These are phyloP conservation scores for Austrolebias charrua DNA, from an alignment of 2,797 vertebrate genomes.

Conservation along the genomic window DNA sequence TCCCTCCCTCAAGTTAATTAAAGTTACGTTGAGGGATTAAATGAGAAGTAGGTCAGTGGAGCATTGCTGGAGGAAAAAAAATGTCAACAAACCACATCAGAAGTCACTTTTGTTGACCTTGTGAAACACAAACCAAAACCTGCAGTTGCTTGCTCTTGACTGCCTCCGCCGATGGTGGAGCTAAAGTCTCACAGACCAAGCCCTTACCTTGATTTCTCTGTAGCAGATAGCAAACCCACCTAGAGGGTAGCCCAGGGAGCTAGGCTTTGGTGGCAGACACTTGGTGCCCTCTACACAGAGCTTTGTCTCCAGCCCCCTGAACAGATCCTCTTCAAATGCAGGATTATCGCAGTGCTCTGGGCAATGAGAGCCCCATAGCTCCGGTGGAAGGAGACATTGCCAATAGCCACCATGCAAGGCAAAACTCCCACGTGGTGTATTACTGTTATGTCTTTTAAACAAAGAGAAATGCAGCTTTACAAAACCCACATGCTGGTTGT, in stretches of 20 bases:
- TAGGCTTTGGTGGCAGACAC: conserved; percentile 64
- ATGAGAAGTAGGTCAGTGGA: conserved; percentile 96
- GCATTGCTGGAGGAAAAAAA: conserved; percentile 83
- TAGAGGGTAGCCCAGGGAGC: conserved; percentile 64
- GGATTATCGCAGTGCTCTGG: conserved; percentile 69
- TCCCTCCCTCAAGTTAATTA: conserved; percentile 86
- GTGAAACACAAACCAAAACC: conserved; percentile 73
- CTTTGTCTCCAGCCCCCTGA: conserved; percentile 66
- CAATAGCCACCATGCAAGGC: conserved; percentile 54
- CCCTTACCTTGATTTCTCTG: conserved; percentile 62
- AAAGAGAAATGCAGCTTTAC: conserved; percentile 7
- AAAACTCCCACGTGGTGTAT: conserved; percentile 43
- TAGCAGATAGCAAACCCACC: conserved; percentile 61
- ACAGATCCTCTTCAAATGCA: conserved; percentile 73
- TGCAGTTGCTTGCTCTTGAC: conserved; percentile 50
- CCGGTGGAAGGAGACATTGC: conserved; percentile 54
- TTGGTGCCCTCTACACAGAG: conserved; percentile 63
- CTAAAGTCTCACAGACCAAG: conserved; percentile 45
- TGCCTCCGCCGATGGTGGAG: conserved; percentile 24
- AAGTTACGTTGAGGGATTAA: conserved; percentile 93
- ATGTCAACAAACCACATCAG: conserved; percentile 81
- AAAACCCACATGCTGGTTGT: conserved; percentile 13
- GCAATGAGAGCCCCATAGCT: conserved; percentile 66
- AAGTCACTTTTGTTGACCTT: conserved; percentile 84
- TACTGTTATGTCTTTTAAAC: conserved; percentile 26